A percentile compares a stretch with the other conserved stretches of the same genome.
These are phyloP conservation scores for Neomicropteryx cornuta DNA, from an alignment of 1,140 invertebrate species.

Conservation along the genomic window DNA sequence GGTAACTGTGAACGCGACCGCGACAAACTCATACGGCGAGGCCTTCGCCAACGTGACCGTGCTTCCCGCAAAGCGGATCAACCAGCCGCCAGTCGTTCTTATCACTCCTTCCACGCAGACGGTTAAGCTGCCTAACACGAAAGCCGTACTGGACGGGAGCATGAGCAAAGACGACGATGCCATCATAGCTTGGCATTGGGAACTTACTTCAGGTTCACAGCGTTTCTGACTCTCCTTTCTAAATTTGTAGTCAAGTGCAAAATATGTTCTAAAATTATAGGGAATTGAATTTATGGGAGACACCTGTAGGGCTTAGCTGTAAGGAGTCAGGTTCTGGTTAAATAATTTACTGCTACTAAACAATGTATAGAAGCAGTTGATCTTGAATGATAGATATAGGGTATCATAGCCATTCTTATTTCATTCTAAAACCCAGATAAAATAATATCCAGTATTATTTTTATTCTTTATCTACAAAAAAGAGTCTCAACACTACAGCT, in stretches of 20 bases:
- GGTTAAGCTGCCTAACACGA: constrained; percentile 80
- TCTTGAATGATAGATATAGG: too few relatives aligned
- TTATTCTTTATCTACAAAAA: too few relatives aligned
- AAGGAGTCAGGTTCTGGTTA: too few relatives aligned
- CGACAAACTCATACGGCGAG: constrained; percentile 63
- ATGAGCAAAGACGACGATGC: constrained; percentile 65
- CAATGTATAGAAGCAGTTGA: too few relatives aligned
- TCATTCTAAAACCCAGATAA: too few relatives aligned
- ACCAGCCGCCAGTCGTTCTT: constrained; percentile 74
- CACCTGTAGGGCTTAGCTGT: too few relatives aligned
- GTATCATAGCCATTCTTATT: too few relatives aligned
- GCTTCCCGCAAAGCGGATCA: constrained; percentile 72
- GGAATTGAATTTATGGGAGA: too few relatives aligned
- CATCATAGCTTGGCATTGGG: constrained; percentile 84
- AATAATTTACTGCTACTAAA: too few relatives aligned
- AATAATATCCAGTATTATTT: too few relatives aligned
- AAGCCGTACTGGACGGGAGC: constrained; percentile 79
- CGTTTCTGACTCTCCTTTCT: constrained; percentile 31
- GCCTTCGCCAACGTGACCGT: constrained; percentile 88
- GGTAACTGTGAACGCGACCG: constrained; percentile 65
- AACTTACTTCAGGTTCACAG: constrained; percentile 79
- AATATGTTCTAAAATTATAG: too few relatives aligned
- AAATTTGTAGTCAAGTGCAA: constrained; percentile 1
- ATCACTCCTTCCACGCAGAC: constrained; percentile 75
- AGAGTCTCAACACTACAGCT: too few relatives aligned